These are phyloP conservation scores for Thaleichthys pacificus DNA, from an alignment of 2,797 vertebrate genomes.

Conservation along the genomic window DNA sequence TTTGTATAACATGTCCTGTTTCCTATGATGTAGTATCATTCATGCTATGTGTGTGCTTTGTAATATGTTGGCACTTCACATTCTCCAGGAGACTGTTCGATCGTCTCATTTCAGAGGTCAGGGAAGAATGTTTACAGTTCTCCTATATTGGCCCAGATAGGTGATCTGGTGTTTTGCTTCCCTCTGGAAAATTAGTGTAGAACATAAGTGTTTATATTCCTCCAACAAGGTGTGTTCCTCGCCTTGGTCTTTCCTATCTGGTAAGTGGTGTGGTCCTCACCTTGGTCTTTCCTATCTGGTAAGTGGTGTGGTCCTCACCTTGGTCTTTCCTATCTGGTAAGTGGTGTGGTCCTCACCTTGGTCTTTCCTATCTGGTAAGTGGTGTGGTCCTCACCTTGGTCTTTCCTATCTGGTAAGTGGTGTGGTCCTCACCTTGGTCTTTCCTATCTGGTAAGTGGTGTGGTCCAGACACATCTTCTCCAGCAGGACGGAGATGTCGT, in stretches of 20 bases:
- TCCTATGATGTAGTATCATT: no score
- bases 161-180: background rate
- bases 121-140: no score
- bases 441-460: constrained; percentile 93
- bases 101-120: no score
- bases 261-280: constrained; percentile 80
- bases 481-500: constrained; percentile 81
- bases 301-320: constrained; percentile 77
- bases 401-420: constrained; percentile 93
- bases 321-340: constrained; percentile 95
- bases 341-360: constrained; percentile 85
- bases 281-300: constrained; percentile 93
- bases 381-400: constrained; percentile 89
- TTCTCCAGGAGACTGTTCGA: no score
- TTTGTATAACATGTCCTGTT: no score
- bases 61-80: no score
- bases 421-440: constrained; percentile 89
- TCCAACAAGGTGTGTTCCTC: constrained; percentile 65
- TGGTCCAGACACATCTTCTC: constrained; percentile 82
- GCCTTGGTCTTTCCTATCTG: constrained; percentile 98
- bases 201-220: background rate
- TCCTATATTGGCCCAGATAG: background rate
- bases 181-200: no score
- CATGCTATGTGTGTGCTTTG: no score
- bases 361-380: constrained; percentile 77